Base-by-base conservation (phyloP, 1,140 invertebrate species). In the Drosophila parabipectinata region DNA sequence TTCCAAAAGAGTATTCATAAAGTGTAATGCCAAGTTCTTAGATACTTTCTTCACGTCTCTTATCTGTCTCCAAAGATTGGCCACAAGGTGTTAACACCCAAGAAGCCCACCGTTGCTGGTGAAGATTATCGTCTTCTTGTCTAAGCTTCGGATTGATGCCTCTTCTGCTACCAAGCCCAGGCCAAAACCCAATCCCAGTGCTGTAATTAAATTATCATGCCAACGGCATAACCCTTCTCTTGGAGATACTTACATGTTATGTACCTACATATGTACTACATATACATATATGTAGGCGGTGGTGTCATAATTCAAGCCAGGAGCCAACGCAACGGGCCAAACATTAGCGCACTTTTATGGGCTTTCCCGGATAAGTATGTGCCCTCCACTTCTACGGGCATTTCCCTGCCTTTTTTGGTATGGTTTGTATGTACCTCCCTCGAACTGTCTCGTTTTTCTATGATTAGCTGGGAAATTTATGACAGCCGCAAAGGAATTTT, bases 271-370 rank as follows among this genome's bases (percentile, higher is more conserved):
- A 24, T 66, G 58, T 41, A 58, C 14, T 18, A 54, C 2, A 21
- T 3, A 21, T 21, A 21, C 3, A 3, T 21, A 21, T 21, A 21
- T 37, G 44, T 28, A 32, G 21, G 55, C 24, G 60, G 56, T 56
- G 75, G 66, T 72, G 78, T 68, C 82, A 83, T 85, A 85, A 87
- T 88, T 87, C 75, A 88, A 87, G 61, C 78, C 57, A 18, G 62
- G 71, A 62, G 74, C 63, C 66, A 56, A 67, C 64, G 61, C 82
- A 85, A 82, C 75, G 83, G 83, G 82, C 82, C 88, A 82, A 82
- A 87, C 82, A 87, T 87, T 87, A 87, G 83, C 82, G 82, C 79
- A 88, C 71, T 87, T 88, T 87, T 88, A 87, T 88, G 82, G 71
- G 71, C 75, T 51, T 45, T 58, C 41, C 51, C 57, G 78, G 83